Base-by-base conservation (phyloP, 2,888 invertebrate species). In the Drosophila ezoana region DNA sequence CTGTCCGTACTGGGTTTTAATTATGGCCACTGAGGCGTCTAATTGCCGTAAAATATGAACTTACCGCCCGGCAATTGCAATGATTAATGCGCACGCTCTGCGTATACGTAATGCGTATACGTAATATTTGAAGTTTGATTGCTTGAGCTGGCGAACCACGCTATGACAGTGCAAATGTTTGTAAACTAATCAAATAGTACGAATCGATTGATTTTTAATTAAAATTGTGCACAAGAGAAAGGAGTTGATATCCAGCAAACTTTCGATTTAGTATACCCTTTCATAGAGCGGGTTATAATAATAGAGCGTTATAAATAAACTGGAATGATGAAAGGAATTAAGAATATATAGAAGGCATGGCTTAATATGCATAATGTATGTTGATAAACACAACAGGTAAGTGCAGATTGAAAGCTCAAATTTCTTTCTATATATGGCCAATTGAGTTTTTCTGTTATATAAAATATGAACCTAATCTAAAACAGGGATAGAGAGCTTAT, bases 21-120 rank as follows among this genome's bases (percentile, higher is more conserved):
- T 66, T 65, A 75, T 52, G 52, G 44, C 48, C 76, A 65, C 37
- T 44, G 52, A 57, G 51, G 52, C 74, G 60, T 62, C 52, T 82
- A 82, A 85, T 82, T 82, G 80, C 62, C 63, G 28, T 77, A 57
- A 61, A 73, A 76, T 74, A 67, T 70, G 76, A 74, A 69, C 68
- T 70, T 66, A 14, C 35, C 11, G 40, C 14, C 32, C 33, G 40
- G 32, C 38, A 10, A 14, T 33, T 53, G 57, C 44, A 52, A 59
- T 73, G 44, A 76, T 79, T 76, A 56, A 81, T 62, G 61, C 16
- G 23, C 41, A 10, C 53, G 38, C 14, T 14, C 16, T 23, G n/a
- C 60, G 71, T 74, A 71, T 71, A 53, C 66, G 45, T 37, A 38
- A 63, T 69, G 38, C 51, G 11, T 38, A 16, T 16, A 14, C 28